Conservation (phyloP, 92 coral and sea anemone genomes). For the Isaurus tuberculatus region DNA sequence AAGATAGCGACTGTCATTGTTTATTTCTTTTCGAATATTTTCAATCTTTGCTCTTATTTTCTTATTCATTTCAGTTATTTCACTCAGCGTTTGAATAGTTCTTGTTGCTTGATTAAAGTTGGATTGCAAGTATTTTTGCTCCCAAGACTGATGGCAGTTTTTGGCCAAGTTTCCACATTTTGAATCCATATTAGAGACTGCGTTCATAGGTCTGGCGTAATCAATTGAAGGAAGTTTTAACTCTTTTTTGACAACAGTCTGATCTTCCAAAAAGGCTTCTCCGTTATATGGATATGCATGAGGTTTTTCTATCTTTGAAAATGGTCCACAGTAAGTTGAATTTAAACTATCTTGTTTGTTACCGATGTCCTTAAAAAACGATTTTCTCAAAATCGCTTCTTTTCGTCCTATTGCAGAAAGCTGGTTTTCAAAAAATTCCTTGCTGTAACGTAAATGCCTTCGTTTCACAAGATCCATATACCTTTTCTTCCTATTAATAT, state of each 20-base stretch:
- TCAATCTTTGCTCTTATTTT: conserved; percentile 10
- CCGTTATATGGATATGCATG: too few species aligned
- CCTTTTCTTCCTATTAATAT: too few species aligned
- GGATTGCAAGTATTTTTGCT: neutral
- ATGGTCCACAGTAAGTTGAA: conserved; percentile 16
- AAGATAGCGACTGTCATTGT: conserved; percentile 4
- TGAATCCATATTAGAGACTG: neutral
- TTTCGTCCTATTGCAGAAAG: conserved; percentile 17
- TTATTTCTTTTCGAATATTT: conserved; percentile 19
- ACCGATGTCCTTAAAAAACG: neutral
- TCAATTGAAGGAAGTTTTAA: conserved; percentile 23
- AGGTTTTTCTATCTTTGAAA: neutral
- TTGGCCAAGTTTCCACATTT: too few species aligned
- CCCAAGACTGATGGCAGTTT: neutral
- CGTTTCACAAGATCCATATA: too few species aligned
- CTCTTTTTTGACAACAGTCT: neutral
- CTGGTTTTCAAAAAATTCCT: too few species aligned
- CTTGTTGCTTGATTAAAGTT: neutral
- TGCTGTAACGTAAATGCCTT: too few species aligned
- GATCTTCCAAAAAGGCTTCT: neutral
- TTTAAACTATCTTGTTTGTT: neutral
- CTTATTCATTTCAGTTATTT: conserved; percentile 21
- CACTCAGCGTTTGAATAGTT: neutral
- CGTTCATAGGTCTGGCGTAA: neutral
- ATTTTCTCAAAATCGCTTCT: neutral